phyloP scores from a whole-genome alignment of 2,888 invertebrate genomes.

The Thelaira solivaga region DNA sequence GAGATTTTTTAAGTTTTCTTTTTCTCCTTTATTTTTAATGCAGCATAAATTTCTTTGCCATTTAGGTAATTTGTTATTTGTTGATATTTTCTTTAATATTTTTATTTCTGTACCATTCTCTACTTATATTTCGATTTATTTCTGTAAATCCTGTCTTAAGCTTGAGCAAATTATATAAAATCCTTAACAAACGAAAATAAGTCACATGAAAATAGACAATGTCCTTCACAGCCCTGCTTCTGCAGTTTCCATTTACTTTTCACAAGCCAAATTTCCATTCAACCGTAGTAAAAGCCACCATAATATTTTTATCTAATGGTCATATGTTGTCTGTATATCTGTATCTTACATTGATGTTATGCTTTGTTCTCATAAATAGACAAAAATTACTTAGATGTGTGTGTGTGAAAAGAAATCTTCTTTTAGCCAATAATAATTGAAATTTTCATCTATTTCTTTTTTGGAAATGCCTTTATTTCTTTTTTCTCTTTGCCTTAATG shows the following conservation, averaged over 20 bases:
- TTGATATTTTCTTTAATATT: conserved; percentile 7
- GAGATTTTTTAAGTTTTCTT: background rate
- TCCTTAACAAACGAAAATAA: conserved; percentile 66
- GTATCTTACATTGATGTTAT: background rate
- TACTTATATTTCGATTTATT: conserved; percentile 29
- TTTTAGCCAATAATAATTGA: conserved; percentile 62
- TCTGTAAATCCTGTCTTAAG: conserved; percentile 66
- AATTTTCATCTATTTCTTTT: conserved; percentile 40
- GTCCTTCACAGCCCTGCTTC: conserved; percentile 31
- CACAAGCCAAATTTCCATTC: background rate
- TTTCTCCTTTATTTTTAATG: background rate
- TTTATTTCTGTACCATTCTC: too few species aligned
- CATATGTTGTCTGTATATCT: conserved; percentile 18
- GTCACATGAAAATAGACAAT: conserved; percentile 56
- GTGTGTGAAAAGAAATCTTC: conserved; percentile 28
- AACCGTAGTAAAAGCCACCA: background rate
- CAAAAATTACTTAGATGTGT: conserved; percentile 38
- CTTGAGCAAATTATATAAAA: conserved; percentile 76
- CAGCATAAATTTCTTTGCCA: background rate
- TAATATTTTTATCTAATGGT: conserved; percentile 57
- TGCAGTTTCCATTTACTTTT: background rate
- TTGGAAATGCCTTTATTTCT: background rate
- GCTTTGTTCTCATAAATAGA: conserved; percentile 47
- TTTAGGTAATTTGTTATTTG: conserved; percentile 24
- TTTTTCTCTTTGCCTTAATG: conserved; percentile 41